Evolutionary conservation across 2,113 vertebrate genomes (phyloP), one percentile per base, ranked within the genome.

Genomic region (Rynchops niger): DNA sequence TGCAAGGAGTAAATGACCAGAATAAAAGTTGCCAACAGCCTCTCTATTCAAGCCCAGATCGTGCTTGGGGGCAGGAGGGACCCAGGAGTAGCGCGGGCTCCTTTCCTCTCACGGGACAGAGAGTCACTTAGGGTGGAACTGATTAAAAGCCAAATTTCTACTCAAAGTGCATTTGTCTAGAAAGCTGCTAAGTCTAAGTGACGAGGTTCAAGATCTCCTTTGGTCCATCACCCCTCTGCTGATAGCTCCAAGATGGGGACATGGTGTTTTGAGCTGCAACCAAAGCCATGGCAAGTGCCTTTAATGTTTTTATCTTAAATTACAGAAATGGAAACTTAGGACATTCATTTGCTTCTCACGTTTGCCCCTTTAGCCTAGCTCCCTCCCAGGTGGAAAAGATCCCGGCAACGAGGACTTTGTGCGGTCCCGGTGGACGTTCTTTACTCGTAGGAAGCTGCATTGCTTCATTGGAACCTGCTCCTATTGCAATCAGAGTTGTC

Each of bases 331-430:
- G 58, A 91, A 86, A 56, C 17, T 21, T 22, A 3, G 36, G n/a
- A 16, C 34, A 36, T 11, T 15, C 3, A 0, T 74, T 67, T 78
- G 38, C 32, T 65, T 53, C 70, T 65, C 26, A 16, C 19, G 9
- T 65, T 36, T 67, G 14, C 21, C 58, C 15, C 8, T 42, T 15
- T 40, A 34, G 52, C 40, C 30, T 66, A 14, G 18, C 55, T 59
- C 20, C 63, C 23, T 78, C 86, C 82, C 53, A 40, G 36, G 22
- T 26, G 58, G 63, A 86, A 77, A 25, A 16, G 32, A 40, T 21
- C 12, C 55, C 1, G 0, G 16, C 0, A 0, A 38, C 0, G 3
- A 65, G 29, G 67, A 65, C 50, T 56, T 59, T 5, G 15, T 5
- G 0, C 25, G 43, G 15, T 43, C 25, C 58, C 4, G 5, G 34